phyloP scores from a whole-genome alignment of 1,140 invertebrate genomes.

The Cardiocondyla obscurior region DNA sequence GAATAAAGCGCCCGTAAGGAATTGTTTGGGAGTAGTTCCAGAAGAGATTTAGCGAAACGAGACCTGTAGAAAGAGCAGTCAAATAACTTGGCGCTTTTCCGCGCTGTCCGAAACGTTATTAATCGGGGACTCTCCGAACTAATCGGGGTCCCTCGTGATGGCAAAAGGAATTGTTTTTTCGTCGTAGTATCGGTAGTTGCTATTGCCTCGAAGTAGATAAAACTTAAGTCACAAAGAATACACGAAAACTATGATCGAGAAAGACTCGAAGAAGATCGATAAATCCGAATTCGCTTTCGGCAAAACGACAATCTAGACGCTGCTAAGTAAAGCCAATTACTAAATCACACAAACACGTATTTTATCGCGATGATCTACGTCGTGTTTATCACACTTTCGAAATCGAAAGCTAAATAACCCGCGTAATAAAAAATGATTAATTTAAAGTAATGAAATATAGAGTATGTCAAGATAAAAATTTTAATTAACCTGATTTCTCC shows the following conservation, averaged over 20 bases:
- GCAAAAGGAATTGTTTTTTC: constrained; percentile 77
- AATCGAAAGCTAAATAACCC: background rate
- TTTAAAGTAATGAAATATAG: constrained; percentile 7
- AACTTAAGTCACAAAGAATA: constrained; percentile 31
- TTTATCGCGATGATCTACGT: constrained; percentile 11
- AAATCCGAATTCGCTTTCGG: constrained; percentile 49
- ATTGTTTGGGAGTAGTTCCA: constrained; percentile 39
- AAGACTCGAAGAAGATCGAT: constrained; percentile 23
- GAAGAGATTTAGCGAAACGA: background rate
- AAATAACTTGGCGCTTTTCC: constrained; percentile 53
- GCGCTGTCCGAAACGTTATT: constrained; percentile 57
- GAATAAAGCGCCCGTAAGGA: constrained; percentile 3
- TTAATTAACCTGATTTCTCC: constrained; percentile 9
- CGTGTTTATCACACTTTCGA: background rate
- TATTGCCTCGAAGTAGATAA: constrained; percentile 71
- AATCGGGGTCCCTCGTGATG: constrained; percentile 64
- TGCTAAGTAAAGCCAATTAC: constrained; percentile 5
- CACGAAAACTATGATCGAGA: background rate
- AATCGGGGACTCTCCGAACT: constrained; percentile 51
- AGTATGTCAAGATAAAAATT: background rate
- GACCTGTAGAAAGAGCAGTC: constrained; percentile 11
- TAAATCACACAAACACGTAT: constrained; percentile 5
- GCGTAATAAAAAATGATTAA: constrained; percentile 14
- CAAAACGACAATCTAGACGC: constrained; percentile 45
- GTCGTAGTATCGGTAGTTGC: constrained; percentile 72